Base-by-base conservation (phyloP, 2,888 invertebrate species). In the Hesperia comma region DNA sequence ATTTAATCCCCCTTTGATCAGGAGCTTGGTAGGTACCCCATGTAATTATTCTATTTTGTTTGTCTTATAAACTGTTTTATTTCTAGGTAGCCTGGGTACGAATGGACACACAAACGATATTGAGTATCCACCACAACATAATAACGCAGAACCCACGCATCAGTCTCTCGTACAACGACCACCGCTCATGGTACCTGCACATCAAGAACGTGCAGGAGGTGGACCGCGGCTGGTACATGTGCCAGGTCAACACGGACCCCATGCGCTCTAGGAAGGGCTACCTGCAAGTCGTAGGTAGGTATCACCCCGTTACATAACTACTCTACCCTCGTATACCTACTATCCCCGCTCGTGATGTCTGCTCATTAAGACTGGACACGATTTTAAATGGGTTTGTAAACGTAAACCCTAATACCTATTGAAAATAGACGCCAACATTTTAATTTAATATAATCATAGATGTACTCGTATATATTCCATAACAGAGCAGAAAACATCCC, bases 181-280 rank as follows among this genome's bases (percentile, higher is more conserved):
- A 97, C 84, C 95, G 97, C 67, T 97, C 97, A 61, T 98, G 98
- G 97, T 98, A 96, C 88, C 94, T 98, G 71, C 98, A 97, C 84
- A 97, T 98, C 86, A 96, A 96, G 86, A 95, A 96, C 82, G 97
- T 97, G 37, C 97, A 97, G 82, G 97, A 98, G 85, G 94, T 95
- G 54, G 98, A 98, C 89, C 94, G 97, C 2, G 98, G 98, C 69
- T 98, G 97, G 97, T 98, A 94, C 81, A 97, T 97, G 97, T 97
- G 97, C 83, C 97, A 98, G 88, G 96, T 98, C 74, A 98, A 98
- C 89, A 98, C 98, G 0, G 97, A 98, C 87, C 98, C 98, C n/a
- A 98, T 98, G 98, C 94, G 97, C 73, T 97, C 96, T 69, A 94
- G 96, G 67, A 96, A 97, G 83, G 98, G 98, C 64, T 98, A 97